Evolutionary conservation across 2,113 vertebrate species (phyloP).

Genomic region (Neoarius graeffei): DNA sequence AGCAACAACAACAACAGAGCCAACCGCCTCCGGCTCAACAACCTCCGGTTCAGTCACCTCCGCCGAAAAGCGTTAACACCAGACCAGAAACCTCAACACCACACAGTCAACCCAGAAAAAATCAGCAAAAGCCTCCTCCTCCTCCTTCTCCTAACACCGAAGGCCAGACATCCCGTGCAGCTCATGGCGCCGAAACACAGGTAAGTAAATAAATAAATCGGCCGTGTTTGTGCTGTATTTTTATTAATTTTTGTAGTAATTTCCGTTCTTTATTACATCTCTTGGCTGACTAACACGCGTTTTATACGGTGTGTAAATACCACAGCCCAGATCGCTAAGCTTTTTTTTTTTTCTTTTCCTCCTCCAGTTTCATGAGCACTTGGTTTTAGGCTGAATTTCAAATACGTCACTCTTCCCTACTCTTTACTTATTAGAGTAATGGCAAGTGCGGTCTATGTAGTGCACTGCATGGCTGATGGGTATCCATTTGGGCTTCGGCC

Average conservation of each 20-base stretch:
- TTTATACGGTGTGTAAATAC: too few species aligned
- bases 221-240: neutral
- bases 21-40: neutral
- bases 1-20: neutral
- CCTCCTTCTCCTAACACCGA: neutral
- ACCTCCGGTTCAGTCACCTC: constrained; percentile 42
- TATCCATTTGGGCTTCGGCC: too few species aligned
- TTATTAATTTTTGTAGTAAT: neutral
- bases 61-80: constrained; percentile 18
- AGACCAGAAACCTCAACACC: constrained; percentile 19
- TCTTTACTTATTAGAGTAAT: too few species aligned
- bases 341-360: too few species aligned
- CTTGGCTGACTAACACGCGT: too few species aligned
- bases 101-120: constrained; percentile 36
- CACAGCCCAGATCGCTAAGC: too few species aligned
- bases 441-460: too few species aligned
- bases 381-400: too few species aligned
- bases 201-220: neutral
- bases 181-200: accelerated
- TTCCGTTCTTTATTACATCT: neutral
- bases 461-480: too few species aligned
- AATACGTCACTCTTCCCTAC: too few species aligned
- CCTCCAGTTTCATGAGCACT: too few species aligned
- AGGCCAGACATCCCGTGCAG: neutral
- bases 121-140: neutral